Percentiles rank a stretch among this genome's conserved stretches.
These are phyloP conservation scores for Coelopa frigida DNA, from an alignment of 1,140 invertebrate species.

Conservation along the genomic window DNA sequence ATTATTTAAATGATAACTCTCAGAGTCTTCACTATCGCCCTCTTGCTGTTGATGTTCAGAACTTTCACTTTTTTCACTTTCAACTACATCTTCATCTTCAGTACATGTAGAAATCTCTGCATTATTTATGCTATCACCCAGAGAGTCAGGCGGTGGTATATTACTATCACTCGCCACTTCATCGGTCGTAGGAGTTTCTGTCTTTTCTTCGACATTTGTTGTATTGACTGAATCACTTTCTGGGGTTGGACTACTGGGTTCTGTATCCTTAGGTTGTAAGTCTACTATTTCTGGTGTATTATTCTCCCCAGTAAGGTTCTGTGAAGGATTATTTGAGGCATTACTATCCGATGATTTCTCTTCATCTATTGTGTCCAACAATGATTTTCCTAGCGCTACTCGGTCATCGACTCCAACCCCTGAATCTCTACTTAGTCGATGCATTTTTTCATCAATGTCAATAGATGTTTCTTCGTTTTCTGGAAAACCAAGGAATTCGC, in stretches of 20 bases:
- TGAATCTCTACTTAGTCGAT: slow-evolving; percentile 15
- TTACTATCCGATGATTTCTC: no score
- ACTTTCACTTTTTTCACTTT: neutral
- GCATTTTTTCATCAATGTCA: neutral
- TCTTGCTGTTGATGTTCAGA: no score
- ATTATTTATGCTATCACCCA: no score
- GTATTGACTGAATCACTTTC: no score
- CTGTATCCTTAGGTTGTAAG: no score
- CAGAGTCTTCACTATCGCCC: no score
- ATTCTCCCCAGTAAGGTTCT: no score
- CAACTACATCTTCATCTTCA: neutral
- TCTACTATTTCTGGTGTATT: no score
- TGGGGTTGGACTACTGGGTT: no score
- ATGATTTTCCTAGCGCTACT: neutral
- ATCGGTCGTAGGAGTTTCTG: neutral
- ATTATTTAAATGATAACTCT: no score
- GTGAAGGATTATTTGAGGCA: no score
- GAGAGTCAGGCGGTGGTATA: neutral
- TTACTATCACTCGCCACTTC: neutral
- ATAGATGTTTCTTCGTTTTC: slow-evolving; percentile 8
- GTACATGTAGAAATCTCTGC: neutral
- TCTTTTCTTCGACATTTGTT: neutral
- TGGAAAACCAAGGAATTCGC: slow-evolving; percentile 9
- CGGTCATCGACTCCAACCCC: slow-evolving; percentile 9
- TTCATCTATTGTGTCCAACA: neutral